These are phyloP conservation scores for Pao palembangensis DNA, from an alignment of 2,113 vertebrate genomes.

Conservation along the genomic window DNA sequence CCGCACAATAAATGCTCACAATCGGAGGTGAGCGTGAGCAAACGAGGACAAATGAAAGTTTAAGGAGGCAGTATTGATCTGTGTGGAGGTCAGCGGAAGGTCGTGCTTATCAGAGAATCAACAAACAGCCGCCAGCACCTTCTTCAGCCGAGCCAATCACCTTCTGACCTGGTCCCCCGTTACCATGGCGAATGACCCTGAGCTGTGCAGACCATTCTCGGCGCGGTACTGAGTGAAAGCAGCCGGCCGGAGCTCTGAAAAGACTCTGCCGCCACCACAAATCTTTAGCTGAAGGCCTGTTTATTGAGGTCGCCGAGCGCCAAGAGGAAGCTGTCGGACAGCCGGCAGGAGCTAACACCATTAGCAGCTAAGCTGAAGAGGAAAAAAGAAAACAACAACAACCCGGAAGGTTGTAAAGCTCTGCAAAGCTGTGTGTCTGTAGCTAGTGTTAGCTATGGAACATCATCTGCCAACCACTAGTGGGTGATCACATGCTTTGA, in stretches of 20 bases:
- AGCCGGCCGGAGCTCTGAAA: constrained; percentile 13
- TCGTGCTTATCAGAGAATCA: constrained; percentile 68
- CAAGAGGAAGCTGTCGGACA: too few species aligned
- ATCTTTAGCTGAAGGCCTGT: constrained; percentile 8
- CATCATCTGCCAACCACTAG: too few species aligned
- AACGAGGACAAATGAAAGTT: constrained; percentile 74
- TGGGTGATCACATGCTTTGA: too few species aligned
- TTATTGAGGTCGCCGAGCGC: not conserved
- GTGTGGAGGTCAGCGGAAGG: constrained; percentile 63
- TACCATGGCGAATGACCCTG: constrained; percentile 69
- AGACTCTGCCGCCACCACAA: constrained; percentile 18
- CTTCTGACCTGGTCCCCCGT: constrained; percentile 62
- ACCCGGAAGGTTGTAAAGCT: too few species aligned
- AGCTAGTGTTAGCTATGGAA: not conserved
- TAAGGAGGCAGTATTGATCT: constrained; percentile 72
- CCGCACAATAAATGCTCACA: constrained; percentile 45
- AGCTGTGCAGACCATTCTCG: constrained; percentile 42
- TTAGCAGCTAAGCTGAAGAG: too few species aligned
- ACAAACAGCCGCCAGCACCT: constrained; percentile 70
- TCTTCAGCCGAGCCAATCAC: constrained; percentile 64
- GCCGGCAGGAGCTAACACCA: not conserved
- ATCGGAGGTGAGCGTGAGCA: constrained; percentile 46
- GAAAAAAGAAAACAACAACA: too few species aligned
- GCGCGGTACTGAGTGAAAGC: constrained; percentile 32
- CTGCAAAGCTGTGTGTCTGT: too few species aligned